phyloP scores from a whole-genome alignment of 2,113 vertebrate species.

The Epinephelus moara region DNA sequence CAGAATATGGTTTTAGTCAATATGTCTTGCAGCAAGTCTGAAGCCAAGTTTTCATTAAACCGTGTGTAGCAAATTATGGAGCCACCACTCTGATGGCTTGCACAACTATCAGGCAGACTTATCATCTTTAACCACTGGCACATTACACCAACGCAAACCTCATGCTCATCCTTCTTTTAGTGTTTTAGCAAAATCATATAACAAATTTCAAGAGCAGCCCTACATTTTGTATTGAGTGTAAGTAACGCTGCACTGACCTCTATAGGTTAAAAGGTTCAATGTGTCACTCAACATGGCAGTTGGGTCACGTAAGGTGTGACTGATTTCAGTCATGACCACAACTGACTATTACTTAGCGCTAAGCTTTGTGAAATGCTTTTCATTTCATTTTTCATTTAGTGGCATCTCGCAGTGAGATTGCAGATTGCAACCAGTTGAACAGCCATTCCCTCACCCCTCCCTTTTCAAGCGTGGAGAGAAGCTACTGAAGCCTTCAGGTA shows the following conservation, averaged over 20 bases:
- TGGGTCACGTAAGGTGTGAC: neutral
- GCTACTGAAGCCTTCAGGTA: no score
- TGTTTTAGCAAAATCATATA: neutral
- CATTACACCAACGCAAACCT: neutral
- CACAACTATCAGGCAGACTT: neutral
- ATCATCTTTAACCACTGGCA: neutral
- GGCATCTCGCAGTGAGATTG: no score
- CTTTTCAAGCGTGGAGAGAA: no score
- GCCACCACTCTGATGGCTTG: neutral
- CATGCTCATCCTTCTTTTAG: neutral
- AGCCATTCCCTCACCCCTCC: no score
- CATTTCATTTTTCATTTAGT: no score
- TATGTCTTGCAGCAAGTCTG: neutral
- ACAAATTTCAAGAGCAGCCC: neutral
- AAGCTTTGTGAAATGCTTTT: neutral
- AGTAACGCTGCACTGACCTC: neutral
- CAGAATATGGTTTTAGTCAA: neutral
- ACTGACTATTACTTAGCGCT: neutral
- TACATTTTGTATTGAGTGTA: neutral
- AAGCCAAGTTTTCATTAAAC: neutral
- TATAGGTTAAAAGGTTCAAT: neutral
- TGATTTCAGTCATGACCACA: slow-evolving; percentile 5
- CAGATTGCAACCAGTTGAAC: no score
- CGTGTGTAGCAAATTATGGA: neutral
- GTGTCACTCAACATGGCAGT: neutral